Evolutionary conservation across 37 sponge, comb jelly and placozoan genomes (phyloP).

Genomic region (Diacarnus erythraeanus): DNA sequence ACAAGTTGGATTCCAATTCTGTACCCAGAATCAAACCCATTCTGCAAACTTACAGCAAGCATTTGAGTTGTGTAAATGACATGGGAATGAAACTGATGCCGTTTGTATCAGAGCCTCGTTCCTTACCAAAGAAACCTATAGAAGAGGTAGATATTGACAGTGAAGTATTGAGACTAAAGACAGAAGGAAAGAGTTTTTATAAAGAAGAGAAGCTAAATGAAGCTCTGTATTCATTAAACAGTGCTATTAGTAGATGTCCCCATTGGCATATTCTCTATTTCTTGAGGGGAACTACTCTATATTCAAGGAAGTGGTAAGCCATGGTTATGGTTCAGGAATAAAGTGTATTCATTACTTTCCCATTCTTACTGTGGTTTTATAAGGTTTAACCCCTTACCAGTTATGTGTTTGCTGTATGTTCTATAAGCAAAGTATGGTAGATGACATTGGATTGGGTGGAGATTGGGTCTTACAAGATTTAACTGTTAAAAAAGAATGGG

Average conservation of each 20-base stretch:
- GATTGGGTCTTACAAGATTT: no score
- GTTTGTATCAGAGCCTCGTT: not conserved
- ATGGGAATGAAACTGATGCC: not conserved
- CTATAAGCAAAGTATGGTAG: no score
- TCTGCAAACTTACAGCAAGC: not conserved
- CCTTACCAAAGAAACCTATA: not conserved
- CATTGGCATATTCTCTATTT: slow-evolving; percentile 61
- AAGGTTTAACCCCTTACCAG: no score
- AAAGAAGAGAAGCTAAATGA: slow-evolving; percentile 29
- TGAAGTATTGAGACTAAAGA: slow-evolving; percentile 36
- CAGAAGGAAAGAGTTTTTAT: slow-evolving; percentile 50
- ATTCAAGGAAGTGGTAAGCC: slow-evolving; percentile 62
- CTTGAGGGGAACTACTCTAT: slow-evolving; percentile 67
- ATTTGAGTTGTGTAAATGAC: not conserved
- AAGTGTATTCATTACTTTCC: not conserved
- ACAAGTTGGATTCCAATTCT: slow-evolving; percentile 5
- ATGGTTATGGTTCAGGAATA: not conserved
- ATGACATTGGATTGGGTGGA: no score
- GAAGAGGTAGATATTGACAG: slow-evolving; percentile 10
- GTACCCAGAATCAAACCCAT: slow-evolving; percentile 5
- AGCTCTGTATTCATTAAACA: slow-evolving; percentile 63
- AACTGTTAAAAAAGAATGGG: no score
- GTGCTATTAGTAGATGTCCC: slow-evolving; percentile 42
- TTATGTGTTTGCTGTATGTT: no score
- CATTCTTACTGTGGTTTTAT: no score